phyloP scores from a whole-genome alignment of 2,113 vertebrate genomes.

The Fukomys damarensis region DNA sequence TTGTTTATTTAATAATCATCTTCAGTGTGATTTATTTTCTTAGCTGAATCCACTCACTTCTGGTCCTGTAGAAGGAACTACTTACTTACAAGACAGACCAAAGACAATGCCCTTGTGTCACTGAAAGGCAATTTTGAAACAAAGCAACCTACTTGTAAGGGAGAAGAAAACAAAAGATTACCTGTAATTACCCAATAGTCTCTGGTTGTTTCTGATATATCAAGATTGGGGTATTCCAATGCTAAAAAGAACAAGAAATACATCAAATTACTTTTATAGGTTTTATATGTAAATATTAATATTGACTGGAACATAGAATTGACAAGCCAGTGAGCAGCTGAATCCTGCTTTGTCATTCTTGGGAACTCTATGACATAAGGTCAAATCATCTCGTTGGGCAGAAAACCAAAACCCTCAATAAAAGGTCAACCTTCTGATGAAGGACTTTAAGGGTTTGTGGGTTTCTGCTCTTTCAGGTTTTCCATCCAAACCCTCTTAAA shows the following conservation, averaged over 20 bases:
- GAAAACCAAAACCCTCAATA: not conserved
- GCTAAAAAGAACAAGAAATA: conserved; percentile 87
- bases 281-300: not conserved
- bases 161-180: conserved; percentile 77
- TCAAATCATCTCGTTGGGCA: not conserved
- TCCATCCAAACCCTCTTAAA: conserved; percentile 14
- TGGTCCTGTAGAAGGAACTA: not conserved
- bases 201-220: conserved; percentile 94
- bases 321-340: not conserved
- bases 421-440: not conserved
- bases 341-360: conserved; percentile 2
- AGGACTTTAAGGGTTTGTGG: not conserved
- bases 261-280: not conserved
- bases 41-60: not conserved
- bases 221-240: conserved; percentile 97
- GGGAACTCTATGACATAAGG: not conserved
- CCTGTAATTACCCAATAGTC: conserved; percentile 99
- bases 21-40: not conserved
- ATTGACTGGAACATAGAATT: not conserved
- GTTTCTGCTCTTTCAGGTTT: conserved; percentile 24
- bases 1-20: not conserved
- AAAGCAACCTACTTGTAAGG: not conserved
- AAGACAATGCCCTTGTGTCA: not conserved
- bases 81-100: not conserved
- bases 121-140: not conserved